Evolutionary conservation across 2,113 vertebrate genomes (phyloP), one percentile per base, ranked within the genome.

Genomic region (Heterotis niloticus): DNA sequence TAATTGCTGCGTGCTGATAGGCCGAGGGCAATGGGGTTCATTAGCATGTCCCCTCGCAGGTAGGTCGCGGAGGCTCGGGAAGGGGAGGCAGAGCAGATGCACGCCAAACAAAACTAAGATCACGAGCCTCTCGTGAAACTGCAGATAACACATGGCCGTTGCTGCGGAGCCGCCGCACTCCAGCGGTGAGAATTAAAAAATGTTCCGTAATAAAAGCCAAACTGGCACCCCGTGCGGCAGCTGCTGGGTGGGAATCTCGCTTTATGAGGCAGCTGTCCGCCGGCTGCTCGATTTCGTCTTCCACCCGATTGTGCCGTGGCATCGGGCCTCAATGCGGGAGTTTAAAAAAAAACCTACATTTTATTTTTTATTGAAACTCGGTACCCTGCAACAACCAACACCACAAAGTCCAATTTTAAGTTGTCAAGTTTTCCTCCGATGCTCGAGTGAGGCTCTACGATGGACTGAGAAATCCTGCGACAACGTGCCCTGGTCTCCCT

Each of bases 241-340:
- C 60, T 68, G 68, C 62, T 78, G 18, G 51, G 76, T 67, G 70
- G 69, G 69, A 70, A 78, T 23, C 64, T 56, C 18, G 17, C 71
- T 81, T 68, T 78, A 78, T 78, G 64, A 76, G 73, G 52, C 73
- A 76, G 74, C 73, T 80, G 79, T 80, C 64, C 9, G 78, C 80
- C 71, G 75, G 64, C 74, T 78, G 66, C 62, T 68, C 80, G 74
- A n/a, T 72, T 74, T 52, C 24, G 23, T 52, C 52, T 65, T 57
- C 64, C 72, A 57, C 44, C 70, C 78, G 76, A 81, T 81, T 78
- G 60, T 28, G 24, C 26, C 24, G 60, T 9, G 26, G 44, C 24
- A 18, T 59, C 57, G 24, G 4, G 28, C 57, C 26, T 44, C 34
- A 44, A 2, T 7, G 34, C 34, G 7, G 34, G 3, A 4, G 3